Base-by-base conservation (phyloP, 2,888 invertebrate genomes). In the Hyalella azteca region DNA sequence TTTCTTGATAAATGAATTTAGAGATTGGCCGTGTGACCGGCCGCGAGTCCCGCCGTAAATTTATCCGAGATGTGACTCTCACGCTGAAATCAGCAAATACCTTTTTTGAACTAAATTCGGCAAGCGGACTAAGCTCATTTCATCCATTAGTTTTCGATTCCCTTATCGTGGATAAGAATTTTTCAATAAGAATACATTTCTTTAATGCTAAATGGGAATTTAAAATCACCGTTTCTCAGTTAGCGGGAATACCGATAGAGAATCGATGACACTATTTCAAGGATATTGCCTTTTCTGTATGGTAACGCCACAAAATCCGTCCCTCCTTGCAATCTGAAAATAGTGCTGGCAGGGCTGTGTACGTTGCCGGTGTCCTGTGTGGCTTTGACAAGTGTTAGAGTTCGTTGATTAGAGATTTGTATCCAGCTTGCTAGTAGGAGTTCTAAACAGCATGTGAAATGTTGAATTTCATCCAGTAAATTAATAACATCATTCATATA, bases 311-410 rank as follows among this genome's bases (percentile, higher is more conserved):
- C 54, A 54, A 54, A 54, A 54, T 54, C 54, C 54, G 54, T 54
- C 54, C 54, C 54, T 54, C 54, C 54, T 54, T 54, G 54, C 54
- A 54, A 54, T 66, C 66, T 66, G 66, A 66, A 66, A 66, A 66
- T 66, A 66, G 66, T 66, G 66, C 66, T 39, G 66, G 36, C 66
- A 39, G 66, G 29, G 36, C 66, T 66, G 39, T 66, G 66, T 66
- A 39, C 40, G 66, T 66, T 19, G 66, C 36, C 39, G 66, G 66
- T 66, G 66, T 54, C 54, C 54, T 54, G 54, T 29, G 54, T 54
- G 54, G 54, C 54, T 54, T 54, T 54, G 54, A 54, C 54, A 54
- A 54, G 54, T 54, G 54, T 54, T 13, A 54, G 54, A 54, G 54
- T 54, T 54, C 29, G 54, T 54, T 4, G 13, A 26, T 54, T 54